Conservation (phyloP, 2,888 invertebrate genomes). For the Cosmia pyralina region DNA sequence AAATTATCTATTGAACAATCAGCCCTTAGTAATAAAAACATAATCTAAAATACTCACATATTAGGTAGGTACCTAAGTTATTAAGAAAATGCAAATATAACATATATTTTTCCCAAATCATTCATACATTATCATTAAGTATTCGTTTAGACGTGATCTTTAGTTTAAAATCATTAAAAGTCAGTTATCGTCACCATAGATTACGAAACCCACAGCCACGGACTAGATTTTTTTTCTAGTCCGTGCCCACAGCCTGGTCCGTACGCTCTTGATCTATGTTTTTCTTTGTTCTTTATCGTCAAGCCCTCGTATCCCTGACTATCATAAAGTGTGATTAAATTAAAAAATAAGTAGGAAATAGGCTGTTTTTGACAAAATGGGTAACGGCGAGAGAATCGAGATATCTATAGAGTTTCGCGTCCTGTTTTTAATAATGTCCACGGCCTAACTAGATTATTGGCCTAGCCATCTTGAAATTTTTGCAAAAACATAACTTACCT, state of each 20-base stretch:
- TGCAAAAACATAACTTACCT: slow-evolving; percentile 39
- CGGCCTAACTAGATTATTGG: neutral
- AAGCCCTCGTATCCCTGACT: neutral
- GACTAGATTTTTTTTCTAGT: too few species aligned
- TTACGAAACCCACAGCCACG: neutral
- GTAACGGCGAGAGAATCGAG: neutral
- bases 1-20: too few species aligned
- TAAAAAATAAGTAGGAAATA: neutral
- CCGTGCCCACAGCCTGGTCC: neutral
- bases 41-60: too few species aligned
- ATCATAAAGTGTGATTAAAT: neutral
- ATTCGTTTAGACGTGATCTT: too few species aligned
- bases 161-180: too few species aligned
- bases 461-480: neutral
- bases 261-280: too few species aligned
- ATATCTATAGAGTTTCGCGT: neutral
- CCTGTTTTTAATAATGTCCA: neutral
- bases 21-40: too few species aligned
- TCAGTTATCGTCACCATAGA: neutral
- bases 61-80: too few species aligned
- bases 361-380: neutral
- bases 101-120: too few species aligned
- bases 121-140: too few species aligned
- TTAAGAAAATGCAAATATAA: too few species aligned
- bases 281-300: neutral